Evolutionary conservation across 1,140 invertebrate genomes (phyloP).

Genomic region (Heterodera schachtii): DNA sequence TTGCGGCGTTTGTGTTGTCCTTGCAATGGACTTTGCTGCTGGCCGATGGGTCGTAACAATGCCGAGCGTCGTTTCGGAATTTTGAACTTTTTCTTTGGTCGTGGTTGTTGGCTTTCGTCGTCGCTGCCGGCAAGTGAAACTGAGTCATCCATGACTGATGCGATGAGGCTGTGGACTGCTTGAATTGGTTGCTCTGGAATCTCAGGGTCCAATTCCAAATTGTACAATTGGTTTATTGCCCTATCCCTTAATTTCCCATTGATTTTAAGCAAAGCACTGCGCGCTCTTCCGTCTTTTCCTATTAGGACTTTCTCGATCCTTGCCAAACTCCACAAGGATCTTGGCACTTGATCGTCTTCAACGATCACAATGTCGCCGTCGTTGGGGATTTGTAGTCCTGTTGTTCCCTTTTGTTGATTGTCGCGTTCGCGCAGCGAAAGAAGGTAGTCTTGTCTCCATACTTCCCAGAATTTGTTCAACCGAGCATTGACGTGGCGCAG

Average conservation of each 20-base stretch:
- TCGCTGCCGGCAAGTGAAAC: background rate
- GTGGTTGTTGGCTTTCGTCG: background rate
- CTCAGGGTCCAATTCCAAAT: background rate
- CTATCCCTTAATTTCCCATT: background rate
- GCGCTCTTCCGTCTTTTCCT: background rate
- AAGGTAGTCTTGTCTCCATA: conserved; percentile 1
- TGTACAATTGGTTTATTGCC: background rate
- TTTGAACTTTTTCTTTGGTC: background rate
- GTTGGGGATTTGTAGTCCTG: background rate
- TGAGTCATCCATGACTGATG: background rate
- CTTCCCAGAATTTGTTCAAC: conserved; percentile 3
- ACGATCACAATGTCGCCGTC: background rate
- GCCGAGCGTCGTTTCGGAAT: background rate
- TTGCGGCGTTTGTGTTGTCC: background rate
- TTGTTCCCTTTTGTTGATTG: background rate
- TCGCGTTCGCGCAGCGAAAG: background rate
- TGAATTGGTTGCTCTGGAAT: background rate
- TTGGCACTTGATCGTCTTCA: background rate
- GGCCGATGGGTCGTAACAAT: background rate
- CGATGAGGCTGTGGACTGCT: background rate
- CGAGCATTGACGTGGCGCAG: background rate
- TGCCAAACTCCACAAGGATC: background rate
- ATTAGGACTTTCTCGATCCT: background rate
- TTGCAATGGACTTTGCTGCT: background rate
- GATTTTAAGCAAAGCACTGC: background rate